phyloP scores from a whole-genome alignment of 2,797 vertebrate species.

The Mus spretus region DNA sequence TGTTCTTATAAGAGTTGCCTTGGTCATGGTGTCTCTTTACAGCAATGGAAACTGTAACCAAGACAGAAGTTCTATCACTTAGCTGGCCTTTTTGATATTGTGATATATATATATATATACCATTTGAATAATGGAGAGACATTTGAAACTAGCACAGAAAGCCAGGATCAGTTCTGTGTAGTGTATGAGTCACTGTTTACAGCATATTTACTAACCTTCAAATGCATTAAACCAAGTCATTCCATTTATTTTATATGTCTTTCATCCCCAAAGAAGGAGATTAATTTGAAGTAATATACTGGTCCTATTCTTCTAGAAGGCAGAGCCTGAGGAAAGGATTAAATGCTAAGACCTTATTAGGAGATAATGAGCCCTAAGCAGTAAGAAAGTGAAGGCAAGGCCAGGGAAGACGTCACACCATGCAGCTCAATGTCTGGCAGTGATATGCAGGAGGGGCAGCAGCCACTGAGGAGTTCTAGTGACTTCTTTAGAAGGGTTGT shows the following conservation, averaged over 20 bases:
- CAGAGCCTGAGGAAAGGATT: conserved; percentile 31
- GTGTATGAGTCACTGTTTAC: conserved; percentile 7
- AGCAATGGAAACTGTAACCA: not conserved
- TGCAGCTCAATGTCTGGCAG: not conserved
- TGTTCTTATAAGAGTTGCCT: not conserved
- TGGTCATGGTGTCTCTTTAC: not conserved
- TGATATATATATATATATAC: not conserved
- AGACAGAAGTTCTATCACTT: not conserved
- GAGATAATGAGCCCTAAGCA: not conserved
- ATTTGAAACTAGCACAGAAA: conserved; percentile 8
- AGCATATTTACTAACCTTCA: not conserved
- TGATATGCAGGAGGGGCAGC: not conserved
- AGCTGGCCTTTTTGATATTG: not conserved
- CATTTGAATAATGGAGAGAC: not conserved
- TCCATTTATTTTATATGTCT: not conserved
- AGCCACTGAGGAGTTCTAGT: not conserved
- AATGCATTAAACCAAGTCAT: not conserved
- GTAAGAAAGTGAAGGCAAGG: not conserved
- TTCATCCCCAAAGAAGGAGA: conserved; percentile 50
- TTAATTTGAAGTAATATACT: not conserved
- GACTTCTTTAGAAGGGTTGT: not conserved
- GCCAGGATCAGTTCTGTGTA: conserved; percentile 12
- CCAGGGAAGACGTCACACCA: not conserved
- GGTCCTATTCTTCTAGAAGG: not conserved
- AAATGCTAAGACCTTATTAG: not conserved